phyloP scores from a whole-genome alignment of 2,888 invertebrate species.

The Eupelmus urozonus region DNA sequence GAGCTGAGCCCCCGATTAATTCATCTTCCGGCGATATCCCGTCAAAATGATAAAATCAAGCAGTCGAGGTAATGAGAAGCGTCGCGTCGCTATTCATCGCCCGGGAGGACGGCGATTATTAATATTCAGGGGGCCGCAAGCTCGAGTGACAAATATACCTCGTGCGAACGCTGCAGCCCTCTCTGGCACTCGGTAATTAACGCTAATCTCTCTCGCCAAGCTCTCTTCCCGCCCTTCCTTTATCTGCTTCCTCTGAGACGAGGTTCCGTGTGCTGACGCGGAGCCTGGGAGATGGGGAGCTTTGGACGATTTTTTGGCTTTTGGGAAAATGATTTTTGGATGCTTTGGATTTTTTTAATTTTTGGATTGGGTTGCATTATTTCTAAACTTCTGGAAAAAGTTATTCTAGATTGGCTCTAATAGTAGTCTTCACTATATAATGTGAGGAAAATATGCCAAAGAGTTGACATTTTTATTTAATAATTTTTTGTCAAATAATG shows the following conservation, averaged over 20 bases:
- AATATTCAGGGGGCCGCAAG: slow-evolving; percentile 72
- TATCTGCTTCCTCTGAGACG: background rate
- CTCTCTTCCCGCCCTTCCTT: slow-evolving; percentile 61
- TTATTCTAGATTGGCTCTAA: too few species aligned
- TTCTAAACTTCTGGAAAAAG: too few species aligned
- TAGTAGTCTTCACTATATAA: too few species aligned
- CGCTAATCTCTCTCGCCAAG: slow-evolving; percentile 75
- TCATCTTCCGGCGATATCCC: slow-evolving; percentile 13
- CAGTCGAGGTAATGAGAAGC: slow-evolving; percentile 72
- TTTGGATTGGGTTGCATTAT: too few species aligned
- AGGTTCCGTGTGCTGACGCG: background rate
- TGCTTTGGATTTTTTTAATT: too few species aligned
- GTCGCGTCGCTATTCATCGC: slow-evolving; percentile 72
- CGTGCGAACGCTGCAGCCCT: slow-evolving; percentile 64
- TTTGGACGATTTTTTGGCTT: too few species aligned
- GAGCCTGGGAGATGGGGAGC: too few species aligned
- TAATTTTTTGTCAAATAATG: too few species aligned
- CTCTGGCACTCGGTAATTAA: slow-evolving; percentile 74
- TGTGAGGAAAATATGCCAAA: too few species aligned
- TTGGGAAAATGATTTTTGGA: too few species aligned
- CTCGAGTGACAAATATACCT: slow-evolving; percentile 76
- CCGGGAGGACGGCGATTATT: slow-evolving; percentile 71
- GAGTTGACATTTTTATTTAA: too few species aligned
- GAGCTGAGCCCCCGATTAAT: slow-evolving; percentile 56
- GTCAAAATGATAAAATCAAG: slow-evolving; percentile 72